Evolutionary conservation across 2,113 vertebrate genomes (phyloP).

Genomic region (Willisornis vidua): DNA sequence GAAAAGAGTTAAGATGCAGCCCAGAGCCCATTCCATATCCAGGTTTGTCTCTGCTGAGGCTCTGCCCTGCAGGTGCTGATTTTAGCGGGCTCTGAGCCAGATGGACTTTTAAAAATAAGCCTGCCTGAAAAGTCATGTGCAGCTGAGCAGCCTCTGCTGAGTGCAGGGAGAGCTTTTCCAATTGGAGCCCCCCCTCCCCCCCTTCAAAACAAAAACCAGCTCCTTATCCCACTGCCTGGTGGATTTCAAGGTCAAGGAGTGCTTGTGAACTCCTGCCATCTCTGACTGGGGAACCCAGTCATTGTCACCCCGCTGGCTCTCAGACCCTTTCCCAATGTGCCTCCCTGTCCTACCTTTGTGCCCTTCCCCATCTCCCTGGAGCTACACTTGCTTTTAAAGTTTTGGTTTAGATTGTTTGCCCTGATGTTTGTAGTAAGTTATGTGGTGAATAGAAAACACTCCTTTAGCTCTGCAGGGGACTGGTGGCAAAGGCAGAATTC

Average conservation of each 20-base stretch:
- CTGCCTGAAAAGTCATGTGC: neutral
- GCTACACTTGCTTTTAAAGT: too few relatives aligned
- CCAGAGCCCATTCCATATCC: neutral
- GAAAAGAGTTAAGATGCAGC: neutral
- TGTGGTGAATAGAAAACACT: too few relatives aligned
- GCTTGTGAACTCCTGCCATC: neutral
- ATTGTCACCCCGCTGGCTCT: accelerated
- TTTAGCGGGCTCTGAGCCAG: neutral
- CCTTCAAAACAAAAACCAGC: neutral
- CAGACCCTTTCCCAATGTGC: neutral
- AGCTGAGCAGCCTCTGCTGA: neutral
- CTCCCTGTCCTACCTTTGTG: neutral
- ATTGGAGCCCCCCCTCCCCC: too few relatives aligned
- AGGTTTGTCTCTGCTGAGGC: neutral
- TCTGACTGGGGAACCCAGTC: neutral
- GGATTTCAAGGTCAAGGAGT: neutral
- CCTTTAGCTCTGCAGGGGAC: too few relatives aligned
- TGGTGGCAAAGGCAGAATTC: too few relatives aligned
- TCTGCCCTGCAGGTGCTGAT: neutral
- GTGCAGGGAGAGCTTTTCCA: neutral
- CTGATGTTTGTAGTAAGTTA: too few relatives aligned
- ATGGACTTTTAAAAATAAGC: neutral
- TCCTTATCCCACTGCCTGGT: neutral
- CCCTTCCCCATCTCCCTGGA: neutral
- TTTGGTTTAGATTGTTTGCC: too few relatives aligned